phyloP scores from a whole-genome alignment of 2,797 vertebrate genomes.

The Chaunax sp. region DNA sequence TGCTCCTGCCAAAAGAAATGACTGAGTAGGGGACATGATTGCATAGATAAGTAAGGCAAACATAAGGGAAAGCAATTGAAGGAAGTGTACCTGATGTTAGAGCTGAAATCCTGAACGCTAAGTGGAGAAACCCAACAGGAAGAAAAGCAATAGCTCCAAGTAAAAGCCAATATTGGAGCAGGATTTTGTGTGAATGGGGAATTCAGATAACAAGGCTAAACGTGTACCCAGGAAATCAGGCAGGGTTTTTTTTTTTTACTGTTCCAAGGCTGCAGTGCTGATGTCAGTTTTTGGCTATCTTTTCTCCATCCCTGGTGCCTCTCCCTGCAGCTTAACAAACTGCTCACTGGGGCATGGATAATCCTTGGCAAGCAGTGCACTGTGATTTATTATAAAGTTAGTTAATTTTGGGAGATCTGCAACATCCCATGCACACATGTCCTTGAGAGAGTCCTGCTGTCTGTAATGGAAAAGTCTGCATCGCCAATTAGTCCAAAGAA shows the following conservation, averaged over 20 bases:
- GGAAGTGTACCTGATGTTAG: conserved; percentile 47
- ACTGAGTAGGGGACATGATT: conserved; percentile 65
- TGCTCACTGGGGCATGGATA: conserved; percentile 78
- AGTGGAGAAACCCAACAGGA: conserved; percentile 37
- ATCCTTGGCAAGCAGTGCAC: conserved; percentile 76
- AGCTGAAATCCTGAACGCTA: conserved; percentile 43
- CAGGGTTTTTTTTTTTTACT: conserved; percentile 41
- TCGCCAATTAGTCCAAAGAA: conserved; percentile 62
- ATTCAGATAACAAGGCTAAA: conserved; percentile 64
- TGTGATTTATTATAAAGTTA: conserved; percentile 82
- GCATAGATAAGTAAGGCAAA: conserved; percentile 56
- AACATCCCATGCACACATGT: conserved; percentile 57
- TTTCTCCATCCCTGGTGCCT: conserved; percentile 64
- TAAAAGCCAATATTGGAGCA: conserved; percentile 39
- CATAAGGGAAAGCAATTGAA: conserved; percentile 52
- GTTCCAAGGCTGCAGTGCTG: conserved; percentile 65
- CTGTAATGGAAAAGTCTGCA: conserved; percentile 42
- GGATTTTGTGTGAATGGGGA: conserved; percentile 56
- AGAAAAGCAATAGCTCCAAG: conserved; percentile 34
- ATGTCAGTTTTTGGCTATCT: conserved; percentile 74
- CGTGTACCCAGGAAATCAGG: conserved; percentile 63
- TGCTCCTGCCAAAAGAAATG: conserved; percentile 65
- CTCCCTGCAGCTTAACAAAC: conserved; percentile 79
- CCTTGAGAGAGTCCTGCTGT: conserved; percentile 57
- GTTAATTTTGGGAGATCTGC: conserved; percentile 78